phyloP scores from a whole-genome alignment of 2,888 invertebrate genomes.

The Brenthis ino region DNA sequence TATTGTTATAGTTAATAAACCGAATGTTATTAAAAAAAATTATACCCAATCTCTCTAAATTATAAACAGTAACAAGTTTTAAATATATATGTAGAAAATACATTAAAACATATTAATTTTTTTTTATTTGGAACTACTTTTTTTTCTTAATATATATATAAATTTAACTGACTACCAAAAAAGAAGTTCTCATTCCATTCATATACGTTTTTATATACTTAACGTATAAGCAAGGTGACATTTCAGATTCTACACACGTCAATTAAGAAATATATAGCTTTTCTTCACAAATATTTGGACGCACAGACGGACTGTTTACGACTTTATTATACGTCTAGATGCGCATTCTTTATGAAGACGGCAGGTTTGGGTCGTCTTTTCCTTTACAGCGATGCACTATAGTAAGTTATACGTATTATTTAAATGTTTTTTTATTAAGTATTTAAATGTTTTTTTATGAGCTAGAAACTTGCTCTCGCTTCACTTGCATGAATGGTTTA shows the following conservation, averaged over 20 bases:
- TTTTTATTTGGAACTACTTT: no score
- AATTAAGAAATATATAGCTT: slow-evolving; percentile 37
- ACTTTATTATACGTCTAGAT: slow-evolving; percentile 40
- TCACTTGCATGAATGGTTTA: no score
- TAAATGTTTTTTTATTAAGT: not conserved
- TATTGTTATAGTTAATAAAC: no score
- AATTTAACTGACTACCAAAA: slow-evolving; percentile 1
- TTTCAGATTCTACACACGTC: slow-evolving; percentile 37
- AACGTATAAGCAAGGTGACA: slow-evolving; percentile 13
- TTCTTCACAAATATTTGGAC: slow-evolving; percentile 36
- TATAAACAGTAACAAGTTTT: no score
- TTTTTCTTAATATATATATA: no score
- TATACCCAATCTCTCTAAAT: no score
- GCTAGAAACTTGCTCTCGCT: no score
- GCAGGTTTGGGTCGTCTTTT: slow-evolving; percentile 28
- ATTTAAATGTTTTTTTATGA: not conserved
- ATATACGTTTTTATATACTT: slow-evolving; percentile 17
- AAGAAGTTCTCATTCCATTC: slow-evolving; percentile 15
- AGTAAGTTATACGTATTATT: not conserved
- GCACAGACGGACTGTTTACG: slow-evolving; percentile 35
- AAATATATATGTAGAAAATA: no score
- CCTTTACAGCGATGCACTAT: slow-evolving; percentile 5
- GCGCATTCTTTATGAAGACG: slow-evolving; percentile 33
- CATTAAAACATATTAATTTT: no score
- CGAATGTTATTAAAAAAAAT: no score